Evolutionary conservation across 1,140 invertebrate species (phyloP).

Genomic region (Drosophila bipectinata): DNA sequence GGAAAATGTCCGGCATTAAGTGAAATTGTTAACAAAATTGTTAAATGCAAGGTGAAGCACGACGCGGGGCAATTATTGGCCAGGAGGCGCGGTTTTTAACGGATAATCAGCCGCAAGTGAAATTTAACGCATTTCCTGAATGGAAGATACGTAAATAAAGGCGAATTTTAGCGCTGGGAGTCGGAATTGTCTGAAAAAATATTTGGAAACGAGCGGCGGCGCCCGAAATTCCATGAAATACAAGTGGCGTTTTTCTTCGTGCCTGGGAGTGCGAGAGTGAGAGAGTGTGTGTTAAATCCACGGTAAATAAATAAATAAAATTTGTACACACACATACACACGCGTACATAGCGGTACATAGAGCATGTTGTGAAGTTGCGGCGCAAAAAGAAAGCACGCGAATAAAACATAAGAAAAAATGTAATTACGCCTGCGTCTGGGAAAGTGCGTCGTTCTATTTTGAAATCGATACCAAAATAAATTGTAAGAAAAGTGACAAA

Average conservation of each 20-base stretch:
- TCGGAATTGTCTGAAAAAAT: conserved; percentile 1
- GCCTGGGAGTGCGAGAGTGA: conserved; percentile 4
- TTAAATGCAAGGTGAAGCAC: no score
- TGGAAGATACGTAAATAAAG: conserved; percentile 1
- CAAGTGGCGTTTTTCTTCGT: conserved; percentile 40
- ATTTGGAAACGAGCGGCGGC: not conserved
- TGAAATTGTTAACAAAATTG: no score
- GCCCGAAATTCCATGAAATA: conserved; percentile 48
- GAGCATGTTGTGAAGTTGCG: conserved; percentile 74
- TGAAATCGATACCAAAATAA: conserved; percentile 81
- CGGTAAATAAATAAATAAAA: conserved; percentile 57
- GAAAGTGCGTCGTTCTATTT: conserved; percentile 80
- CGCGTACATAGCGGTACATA: conserved; percentile 13
- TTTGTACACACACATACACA: conserved; percentile 25
- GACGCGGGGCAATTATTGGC: no score
- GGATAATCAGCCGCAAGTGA: no score
- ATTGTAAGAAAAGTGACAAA: conserved; percentile 26
- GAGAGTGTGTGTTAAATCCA: conserved; percentile 33
- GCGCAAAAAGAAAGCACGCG: conserved; percentile 72
- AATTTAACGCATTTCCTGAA: conserved; percentile 3
- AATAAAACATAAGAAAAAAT: conserved; percentile 62
- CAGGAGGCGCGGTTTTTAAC: no score
- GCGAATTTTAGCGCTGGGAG: not conserved
- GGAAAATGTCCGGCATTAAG: no score
- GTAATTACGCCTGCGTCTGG: conserved; percentile 63